These are phyloP conservation scores for Vombatus ursinus DNA, from an alignment of 2,113 vertebrate genomes.

Conservation along the genomic window DNA sequence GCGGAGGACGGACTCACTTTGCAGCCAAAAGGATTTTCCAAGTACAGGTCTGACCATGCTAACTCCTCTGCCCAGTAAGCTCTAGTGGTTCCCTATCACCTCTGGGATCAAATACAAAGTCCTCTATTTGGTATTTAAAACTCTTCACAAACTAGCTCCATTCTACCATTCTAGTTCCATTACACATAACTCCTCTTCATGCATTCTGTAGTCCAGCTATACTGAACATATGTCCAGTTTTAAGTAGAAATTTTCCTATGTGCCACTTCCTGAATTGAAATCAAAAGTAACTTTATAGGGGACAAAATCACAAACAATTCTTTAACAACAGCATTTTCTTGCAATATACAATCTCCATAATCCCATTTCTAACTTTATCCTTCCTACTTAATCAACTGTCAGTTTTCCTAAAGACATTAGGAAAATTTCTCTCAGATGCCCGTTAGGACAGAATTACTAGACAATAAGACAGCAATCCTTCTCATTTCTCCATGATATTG, in stretches of 20 bases:
- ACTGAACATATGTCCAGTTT: background rate
- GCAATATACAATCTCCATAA: slow-evolving; percentile 56
- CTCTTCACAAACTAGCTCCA: background rate
- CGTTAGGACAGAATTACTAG: slow-evolving; percentile 70
- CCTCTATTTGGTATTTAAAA: background rate
- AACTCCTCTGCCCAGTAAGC: background rate
- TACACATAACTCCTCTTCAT: background rate
- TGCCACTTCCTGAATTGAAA: slow-evolving; percentile 75
- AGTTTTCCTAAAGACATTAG: slow-evolving; percentile 64
- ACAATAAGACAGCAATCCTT: background rate
- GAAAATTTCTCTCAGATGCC: slow-evolving; percentile 69
- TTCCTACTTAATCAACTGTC: slow-evolving; percentile 67
- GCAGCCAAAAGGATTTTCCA: background rate
- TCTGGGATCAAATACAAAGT: background rate
- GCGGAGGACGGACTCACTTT: background rate
- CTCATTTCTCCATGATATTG: background rate
- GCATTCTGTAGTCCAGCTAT: background rate
- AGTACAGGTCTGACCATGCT: background rate
- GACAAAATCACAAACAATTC: slow-evolving; percentile 60
- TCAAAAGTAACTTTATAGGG: slow-evolving; percentile 65
- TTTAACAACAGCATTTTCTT: slow-evolving; percentile 76
- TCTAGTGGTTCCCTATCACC: background rate
- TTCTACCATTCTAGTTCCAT: background rate
- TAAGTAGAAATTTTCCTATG: slow-evolving; percentile 70
- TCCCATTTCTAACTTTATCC: slow-evolving; percentile 66